phyloP scores from a whole-genome alignment of 2,888 invertebrate species.

The Plebejus anna region DNA sequence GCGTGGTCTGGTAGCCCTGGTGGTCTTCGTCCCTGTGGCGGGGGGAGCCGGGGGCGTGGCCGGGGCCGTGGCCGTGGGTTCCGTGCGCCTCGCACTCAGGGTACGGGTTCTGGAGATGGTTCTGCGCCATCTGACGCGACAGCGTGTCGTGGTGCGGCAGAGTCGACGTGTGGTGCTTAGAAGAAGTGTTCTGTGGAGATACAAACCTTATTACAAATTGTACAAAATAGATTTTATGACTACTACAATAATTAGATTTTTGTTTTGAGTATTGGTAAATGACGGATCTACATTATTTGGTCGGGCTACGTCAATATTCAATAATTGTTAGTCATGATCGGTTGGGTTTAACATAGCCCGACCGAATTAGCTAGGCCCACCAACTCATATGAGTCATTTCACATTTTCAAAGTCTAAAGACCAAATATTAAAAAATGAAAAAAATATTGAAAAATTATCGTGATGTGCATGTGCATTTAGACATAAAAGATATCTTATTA shows the following conservation, averaged over 20 bases:
- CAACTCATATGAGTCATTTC: background rate
- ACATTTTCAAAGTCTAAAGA: too few species aligned
- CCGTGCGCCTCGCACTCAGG: slow-evolving; percentile 70
- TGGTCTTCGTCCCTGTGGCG: slow-evolving; percentile 73
- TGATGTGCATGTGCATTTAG: background rate
- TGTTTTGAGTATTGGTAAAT: background rate
- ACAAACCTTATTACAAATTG: slow-evolving; percentile 2
- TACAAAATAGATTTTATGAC: background rate
- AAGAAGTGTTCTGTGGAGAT: slow-evolving; percentile 88
- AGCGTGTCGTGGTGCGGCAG: slow-evolving; percentile 83
- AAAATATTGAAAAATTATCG: background rate
- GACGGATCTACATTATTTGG: background rate
- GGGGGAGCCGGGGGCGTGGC: slow-evolving; percentile 70
- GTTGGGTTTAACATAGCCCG: background rate
- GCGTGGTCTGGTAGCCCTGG: slow-evolving; percentile 69
- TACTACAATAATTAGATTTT: background rate
- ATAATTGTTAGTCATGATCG: too few species aligned
- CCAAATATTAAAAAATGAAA: too few species aligned
- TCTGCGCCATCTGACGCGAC: slow-evolving; percentile 67
- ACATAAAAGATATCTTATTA: background rate
- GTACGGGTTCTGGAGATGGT: slow-evolving; percentile 77
- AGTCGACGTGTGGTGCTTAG: slow-evolving; percentile 86
- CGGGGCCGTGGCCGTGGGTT: slow-evolving; percentile 60
- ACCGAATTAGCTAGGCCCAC: background rate
- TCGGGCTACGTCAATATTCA: background rate